Evolutionary conservation across 2,888 invertebrate genomes (phyloP), one percentile per base, ranked within the genome.

Genomic region (Cataglyphis albicans): DNA sequence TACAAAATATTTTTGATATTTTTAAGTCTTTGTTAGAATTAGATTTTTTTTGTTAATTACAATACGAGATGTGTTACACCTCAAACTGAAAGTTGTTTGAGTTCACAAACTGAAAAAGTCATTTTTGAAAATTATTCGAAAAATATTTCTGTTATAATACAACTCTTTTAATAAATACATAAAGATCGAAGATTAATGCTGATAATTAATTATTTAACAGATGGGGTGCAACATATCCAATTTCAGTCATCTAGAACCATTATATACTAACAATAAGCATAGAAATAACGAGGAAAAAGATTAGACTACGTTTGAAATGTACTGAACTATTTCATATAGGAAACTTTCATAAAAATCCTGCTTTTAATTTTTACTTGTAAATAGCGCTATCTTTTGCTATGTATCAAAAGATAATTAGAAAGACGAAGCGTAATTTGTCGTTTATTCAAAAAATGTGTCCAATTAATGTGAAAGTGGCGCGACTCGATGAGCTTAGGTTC

Each of bases 281-380:
- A 73, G 12, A 59, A 44, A 21, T 64, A 48, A 63, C 9, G 44
- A 1, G 29, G 0, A 52, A 21, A 63, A 5, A 15, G n/a, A 75
- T 75, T 75, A 44, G 32, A 59, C 3, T 18, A 44, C 32, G 57
- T 44, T 74, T 65, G 7, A 57, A 44, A 44, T 44, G 6, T 48
- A n/a, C 7, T 18, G 29, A 44, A 32, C 21, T 5, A 21, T 35
- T 29, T 18, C 21, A 5, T 15, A n/a, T 1, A 32, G 29, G 18
- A n/a, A 44, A 32, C 32, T 48, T 61, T 44, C 44, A 29, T 29
- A 15, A 18, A n/a, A 65, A 65, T 38, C 38, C 21, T 67, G 67
- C 41, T 55, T 65, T 12, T 74, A 74, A 32, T 35, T 74, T 74
- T 35, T 74, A 35, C 29, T 15, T 63, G 61, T 59, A 74, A 64